Conservation (phyloP, 2,797 vertebrate genomes). For the Mallotus villosus region DNA sequence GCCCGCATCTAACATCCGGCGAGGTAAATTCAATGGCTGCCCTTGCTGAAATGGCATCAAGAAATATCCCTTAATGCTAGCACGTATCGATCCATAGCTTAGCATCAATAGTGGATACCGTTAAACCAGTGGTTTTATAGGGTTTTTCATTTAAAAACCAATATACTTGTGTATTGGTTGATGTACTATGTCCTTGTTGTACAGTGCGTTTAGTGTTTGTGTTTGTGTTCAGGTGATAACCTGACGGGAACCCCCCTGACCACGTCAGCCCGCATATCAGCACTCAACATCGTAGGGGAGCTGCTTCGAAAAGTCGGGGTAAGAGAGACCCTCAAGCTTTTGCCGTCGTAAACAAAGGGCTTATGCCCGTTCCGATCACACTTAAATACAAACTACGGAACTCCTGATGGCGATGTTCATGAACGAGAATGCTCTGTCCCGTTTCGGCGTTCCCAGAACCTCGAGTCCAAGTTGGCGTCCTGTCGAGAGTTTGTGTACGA, state of each 20-base stretch:
- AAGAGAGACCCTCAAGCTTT: conserved; percentile 51
- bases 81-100: not conserved
- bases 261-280: conserved; percentile 94
- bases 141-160: no score
- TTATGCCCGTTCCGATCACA: not conserved
- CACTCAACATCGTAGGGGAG: conserved; percentile 96
- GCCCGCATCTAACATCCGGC: conserved; percentile 73
- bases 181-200: not conserved
- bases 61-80: not conserved
- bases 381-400: not conserved
- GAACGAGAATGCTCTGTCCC: not conserved
- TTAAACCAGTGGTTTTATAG: no score
- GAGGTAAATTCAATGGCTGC: conserved; percentile 70
- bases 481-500: conserved; percentile 93
- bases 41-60: not conserved
- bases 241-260: conserved; percentile 87
- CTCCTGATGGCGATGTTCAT: not conserved
- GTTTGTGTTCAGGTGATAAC: conserved; percentile 72
- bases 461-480: conserved; percentile 95
- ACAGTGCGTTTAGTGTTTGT: conserved; percentile 6
- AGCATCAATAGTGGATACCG: not conserved
- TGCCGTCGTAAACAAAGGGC: not conserved
- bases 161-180: not conserved
- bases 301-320: conserved; percentile 97
- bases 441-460: conserved; percentile 72